Conservation (phyloP, 2,797 vertebrate species). For the Gorsachius magnificus region DNA sequence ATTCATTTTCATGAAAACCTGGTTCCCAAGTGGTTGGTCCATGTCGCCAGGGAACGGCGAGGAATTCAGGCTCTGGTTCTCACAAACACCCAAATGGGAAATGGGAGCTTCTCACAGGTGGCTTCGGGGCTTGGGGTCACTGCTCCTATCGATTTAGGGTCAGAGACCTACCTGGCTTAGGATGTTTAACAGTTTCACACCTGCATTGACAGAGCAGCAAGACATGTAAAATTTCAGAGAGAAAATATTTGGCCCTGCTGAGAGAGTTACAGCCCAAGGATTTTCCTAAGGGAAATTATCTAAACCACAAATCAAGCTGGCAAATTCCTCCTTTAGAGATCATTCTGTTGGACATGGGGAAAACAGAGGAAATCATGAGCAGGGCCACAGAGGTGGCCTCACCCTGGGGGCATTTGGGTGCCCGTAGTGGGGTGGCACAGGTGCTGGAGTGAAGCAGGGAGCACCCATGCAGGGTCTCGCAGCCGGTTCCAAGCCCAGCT, state of each 20-base stretch:
- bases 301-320: neutral
- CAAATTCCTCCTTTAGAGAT: neutral
- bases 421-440: fast-evolving
- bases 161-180: neutral
- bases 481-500: neutral
- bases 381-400: neutral
- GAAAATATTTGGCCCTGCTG: neutral
- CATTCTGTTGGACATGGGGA: neutral
- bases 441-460: neutral
- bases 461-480: fast-evolving
- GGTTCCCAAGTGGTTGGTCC: neutral
- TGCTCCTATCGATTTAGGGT: neutral
- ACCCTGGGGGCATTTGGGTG: neutral
- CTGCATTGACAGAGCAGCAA: neutral
- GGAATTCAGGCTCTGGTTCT: neutral
- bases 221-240: neutral
- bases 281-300: neutral
- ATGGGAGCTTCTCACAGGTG: neutral
- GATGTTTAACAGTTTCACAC: neutral
- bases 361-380: neutral
- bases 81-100: neutral
- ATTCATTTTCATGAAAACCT: neutral
- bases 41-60: fast-evolving
- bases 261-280: neutral
- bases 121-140: neutral